Conservation (phyloP, 2,113 vertebrate species). For the Macroglossus sobrinus region DNA sequence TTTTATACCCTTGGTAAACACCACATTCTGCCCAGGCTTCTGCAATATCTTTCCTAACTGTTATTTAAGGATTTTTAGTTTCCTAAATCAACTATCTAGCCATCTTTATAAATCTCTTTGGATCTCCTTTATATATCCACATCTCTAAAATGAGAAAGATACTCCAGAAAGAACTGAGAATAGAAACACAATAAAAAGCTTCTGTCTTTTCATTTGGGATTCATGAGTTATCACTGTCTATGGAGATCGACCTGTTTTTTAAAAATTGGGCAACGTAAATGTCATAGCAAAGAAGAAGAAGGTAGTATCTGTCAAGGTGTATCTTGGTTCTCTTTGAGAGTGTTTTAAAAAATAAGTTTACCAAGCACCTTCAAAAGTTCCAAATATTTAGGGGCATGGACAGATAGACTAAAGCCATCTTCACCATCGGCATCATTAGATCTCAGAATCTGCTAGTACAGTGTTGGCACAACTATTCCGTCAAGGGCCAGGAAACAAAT, state of each 20-base stretch:
- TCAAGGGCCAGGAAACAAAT: neutral
- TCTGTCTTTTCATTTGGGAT: neutral
- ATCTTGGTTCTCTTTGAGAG: neutral
- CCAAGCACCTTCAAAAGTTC: neutral
- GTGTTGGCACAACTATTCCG: neutral
- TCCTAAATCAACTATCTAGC: neutral
- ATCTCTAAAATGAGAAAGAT: neutral
- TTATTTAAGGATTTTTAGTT: neutral
- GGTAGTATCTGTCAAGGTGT: neutral
- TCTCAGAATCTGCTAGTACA: too few relatives aligned
- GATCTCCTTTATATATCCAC: neutral
- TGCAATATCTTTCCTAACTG: neutral
- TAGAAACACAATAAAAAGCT: neutral
- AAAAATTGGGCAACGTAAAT: neutral
- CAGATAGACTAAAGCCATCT: rapidly evolving
- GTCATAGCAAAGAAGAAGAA: neutral
- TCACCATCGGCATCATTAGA: rapidly evolving
- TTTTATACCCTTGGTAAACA: neutral
- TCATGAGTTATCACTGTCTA: neutral
- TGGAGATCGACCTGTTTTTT: neutral
- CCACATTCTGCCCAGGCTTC: neutral
- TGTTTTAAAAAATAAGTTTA: neutral
- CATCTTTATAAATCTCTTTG: neutral
- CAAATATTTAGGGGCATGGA: neutral
- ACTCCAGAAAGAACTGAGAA: neutral